These are phyloP conservation scores for Dipus sagitta DNA, from an alignment of 2,797 vertebrate species.

Conservation along the genomic window DNA sequence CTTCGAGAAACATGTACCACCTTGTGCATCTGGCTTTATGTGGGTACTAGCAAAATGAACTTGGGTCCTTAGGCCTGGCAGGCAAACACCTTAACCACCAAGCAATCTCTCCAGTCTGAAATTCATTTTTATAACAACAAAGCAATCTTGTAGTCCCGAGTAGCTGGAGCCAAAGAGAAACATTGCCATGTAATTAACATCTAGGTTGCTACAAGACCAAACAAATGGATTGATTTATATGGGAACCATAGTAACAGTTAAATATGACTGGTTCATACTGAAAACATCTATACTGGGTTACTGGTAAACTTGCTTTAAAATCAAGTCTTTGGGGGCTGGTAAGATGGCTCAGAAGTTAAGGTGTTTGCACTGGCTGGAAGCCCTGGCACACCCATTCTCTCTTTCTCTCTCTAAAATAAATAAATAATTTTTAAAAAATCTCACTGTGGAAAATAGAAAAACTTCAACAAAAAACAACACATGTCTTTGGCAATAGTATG, in stretches of 20 bases:
- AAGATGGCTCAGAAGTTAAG: too few species aligned
- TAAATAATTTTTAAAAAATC: too few species aligned
- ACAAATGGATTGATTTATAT: constrained; percentile 53
- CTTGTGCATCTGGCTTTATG: too few species aligned
- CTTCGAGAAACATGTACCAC: too few species aligned
- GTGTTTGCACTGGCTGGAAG: too few species aligned
- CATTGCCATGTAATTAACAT: constrained; percentile 48
- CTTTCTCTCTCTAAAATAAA: too few species aligned
- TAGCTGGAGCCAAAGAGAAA: constrained; percentile 59
- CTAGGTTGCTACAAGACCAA: constrained; percentile 53
- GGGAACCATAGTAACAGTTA: constrained; percentile 64
- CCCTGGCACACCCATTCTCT: too few species aligned
- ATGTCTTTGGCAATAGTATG: constrained; percentile 44
- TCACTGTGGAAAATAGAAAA: too few species aligned
- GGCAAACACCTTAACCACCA: too few species aligned
- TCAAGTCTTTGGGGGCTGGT: not conserved
- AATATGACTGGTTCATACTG: constrained; percentile 35
- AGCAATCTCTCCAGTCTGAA: too few species aligned
- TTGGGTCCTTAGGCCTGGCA: too few species aligned
- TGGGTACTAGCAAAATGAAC: too few species aligned
- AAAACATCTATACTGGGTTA: constrained; percentile 61
- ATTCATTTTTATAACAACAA: constrained; percentile 57
- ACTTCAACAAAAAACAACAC: not conserved
- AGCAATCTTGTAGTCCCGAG: constrained; percentile 52
- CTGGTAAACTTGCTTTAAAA: constrained; percentile 34